Percentiles rank a stretch among this genome's conserved stretches.
Conservation (phyloP, 2,888 invertebrate genomes). For the Alloplasta piceator region DNA sequence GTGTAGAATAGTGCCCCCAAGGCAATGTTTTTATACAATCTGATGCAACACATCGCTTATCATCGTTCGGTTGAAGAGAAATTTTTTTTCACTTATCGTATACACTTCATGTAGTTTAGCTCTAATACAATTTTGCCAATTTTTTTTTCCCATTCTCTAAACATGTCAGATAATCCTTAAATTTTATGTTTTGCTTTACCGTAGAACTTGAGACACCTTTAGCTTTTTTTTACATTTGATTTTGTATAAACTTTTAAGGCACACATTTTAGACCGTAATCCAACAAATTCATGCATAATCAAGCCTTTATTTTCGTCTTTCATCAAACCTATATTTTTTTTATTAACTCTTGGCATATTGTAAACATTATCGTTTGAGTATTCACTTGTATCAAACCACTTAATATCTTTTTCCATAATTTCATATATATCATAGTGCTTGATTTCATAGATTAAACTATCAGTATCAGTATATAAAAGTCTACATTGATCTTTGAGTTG, state of each 20-base stretch:
- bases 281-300: slow-evolving; percentile 16
- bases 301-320: slow-evolving; percentile 23
- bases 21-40: slow-evolving; percentile 12
- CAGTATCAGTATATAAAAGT: slow-evolving; percentile 65
- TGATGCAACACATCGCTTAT: neutral
- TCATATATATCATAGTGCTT: slow-evolving; percentile 76
- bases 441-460: slow-evolving; percentile 71
- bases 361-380: slow-evolving; percentile 1
- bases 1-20: neutral
- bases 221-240: neutral
- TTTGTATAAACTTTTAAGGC: neutral
- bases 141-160: neutral
- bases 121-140: neutral
- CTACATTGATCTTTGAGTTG: slow-evolving; percentile 54
- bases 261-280: slow-evolving; percentile 30
- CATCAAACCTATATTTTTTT: slow-evolving; percentile 27
- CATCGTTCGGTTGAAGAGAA: slow-evolving; percentile 1
- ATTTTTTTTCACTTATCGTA: neutral
- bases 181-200: neutral
- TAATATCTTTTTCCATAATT: slow-evolving; percentile 62
- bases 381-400: slow-evolving; percentile 73
- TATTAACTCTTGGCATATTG: slow-evolving; percentile 17
- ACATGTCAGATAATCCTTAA: neutral
- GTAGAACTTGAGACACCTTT: neutral
- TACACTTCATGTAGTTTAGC: slow-evolving; percentile 12